Base-by-base conservation (phyloP, 2,888 invertebrate species). In the Xestia xanthographa region DNA sequence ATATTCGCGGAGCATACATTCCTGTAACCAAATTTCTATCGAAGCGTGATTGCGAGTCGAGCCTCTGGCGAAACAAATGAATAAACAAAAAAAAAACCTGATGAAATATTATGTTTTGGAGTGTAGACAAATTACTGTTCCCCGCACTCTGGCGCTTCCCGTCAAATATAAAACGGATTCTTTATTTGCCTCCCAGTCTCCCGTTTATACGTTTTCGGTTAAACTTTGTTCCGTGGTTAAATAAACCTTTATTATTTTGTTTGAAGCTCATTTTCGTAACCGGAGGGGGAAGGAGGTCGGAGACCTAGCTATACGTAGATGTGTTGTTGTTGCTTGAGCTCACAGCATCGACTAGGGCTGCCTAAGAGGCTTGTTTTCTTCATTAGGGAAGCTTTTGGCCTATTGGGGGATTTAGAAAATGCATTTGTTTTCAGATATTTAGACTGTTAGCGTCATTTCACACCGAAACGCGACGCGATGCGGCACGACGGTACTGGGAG, bases 221-320 rank as follows among this genome's bases (percentile, higher is more conserved):
- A 85, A 87, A 88, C 85, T 85, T 83, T 86, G 83, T 87, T 82
- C 77, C 66, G 75, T 79, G 82, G 87, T 89, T 90, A 86, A 90
- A 88, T 89, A 88, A 90, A 88, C 87, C 86, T 84, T 85, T 84
- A 83, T 89, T 89, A 85, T 90, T 90, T 90, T 87, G 86, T 89
- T 89, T 85, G 85, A 87, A 83, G 84, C 80, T 87, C 87, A 87
- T 87, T 89, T 88, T 87, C 80, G 45, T 86, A 82, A 79, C 86
- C 80, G 66, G 82, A 80, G 82, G 80, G 85, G 76, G 72, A 70
- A 53, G 67, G 53, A 41, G 60, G 38, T 70, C 11, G 78, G 58
- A 53, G 11, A 79, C 48, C 26, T 26, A 41, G 75, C 41, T 72
- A n/a, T 84, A 72, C 8, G 53, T 66, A 77, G 66, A 65, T 58